Conservation (phyloP, 2,797 vertebrate species). For the Sebastes iracundus region DNA sequence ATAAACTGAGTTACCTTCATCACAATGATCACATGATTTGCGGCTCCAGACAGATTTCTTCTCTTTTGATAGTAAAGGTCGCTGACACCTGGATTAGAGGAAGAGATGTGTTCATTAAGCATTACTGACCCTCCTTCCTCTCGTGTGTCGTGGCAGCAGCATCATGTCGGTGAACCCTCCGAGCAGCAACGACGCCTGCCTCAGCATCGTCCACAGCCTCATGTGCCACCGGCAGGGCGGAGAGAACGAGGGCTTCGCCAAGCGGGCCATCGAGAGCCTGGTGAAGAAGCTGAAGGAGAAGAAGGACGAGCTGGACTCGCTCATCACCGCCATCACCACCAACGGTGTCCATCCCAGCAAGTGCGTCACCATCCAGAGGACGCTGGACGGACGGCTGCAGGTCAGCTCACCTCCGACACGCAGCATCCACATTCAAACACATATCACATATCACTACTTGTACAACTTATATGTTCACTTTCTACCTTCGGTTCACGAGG, state of each 20-base stretch:
- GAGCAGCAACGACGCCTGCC: conserved; percentile 85
- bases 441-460: too few relatives aligned
- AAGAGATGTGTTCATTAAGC: too few relatives aligned
- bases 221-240: conserved; percentile 90
- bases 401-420: conserved; percentile 45
- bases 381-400: conserved; percentile 87
- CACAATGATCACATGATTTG: too few relatives aligned
- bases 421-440: background rate
- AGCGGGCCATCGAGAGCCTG: conserved; percentile 89
- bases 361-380: conserved; percentile 89
- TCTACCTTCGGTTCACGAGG: background rate
- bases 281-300: conserved; percentile 90
- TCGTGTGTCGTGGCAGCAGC: conserved; percentile 45
- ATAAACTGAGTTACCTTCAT: too few relatives aligned
- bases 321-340: conserved; percentile 88
- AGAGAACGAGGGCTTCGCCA: conserved; percentile 87
- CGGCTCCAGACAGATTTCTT: too few relatives aligned
- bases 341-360: conserved; percentile 87
- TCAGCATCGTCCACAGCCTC: conserved; percentile 89
- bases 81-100: too few relatives aligned
- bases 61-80: too few relatives aligned
- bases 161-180: conserved; percentile 84
- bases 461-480: too few relatives aligned
- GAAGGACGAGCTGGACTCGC: conserved; percentile 87
- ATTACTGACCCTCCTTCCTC: background rate